Evolutionary conservation across 2,888 invertebrate species (phyloP).

Genomic region (Norana najaformis): DNA sequence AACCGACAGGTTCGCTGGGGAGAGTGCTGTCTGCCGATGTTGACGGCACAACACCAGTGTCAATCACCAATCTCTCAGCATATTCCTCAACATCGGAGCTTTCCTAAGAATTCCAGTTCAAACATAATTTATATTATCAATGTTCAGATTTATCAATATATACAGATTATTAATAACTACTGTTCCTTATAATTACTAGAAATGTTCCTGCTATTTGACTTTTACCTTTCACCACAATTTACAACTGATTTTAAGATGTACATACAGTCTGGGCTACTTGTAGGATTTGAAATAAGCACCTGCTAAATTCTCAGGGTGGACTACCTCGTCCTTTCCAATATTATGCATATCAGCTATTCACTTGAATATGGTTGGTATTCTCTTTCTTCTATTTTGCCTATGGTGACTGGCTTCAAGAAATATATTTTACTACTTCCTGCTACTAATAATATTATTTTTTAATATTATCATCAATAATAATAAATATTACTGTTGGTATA

Average conservation of each 20-base stretch:
- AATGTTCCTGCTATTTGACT: background rate
- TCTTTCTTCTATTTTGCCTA: no score
- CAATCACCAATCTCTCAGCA: conserved; percentile 22
- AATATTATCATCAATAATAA: no score
- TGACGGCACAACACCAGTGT: background rate
- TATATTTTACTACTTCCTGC: no score
- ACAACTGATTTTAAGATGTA: background rate
- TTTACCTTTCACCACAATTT: background rate
- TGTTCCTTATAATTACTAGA: background rate
- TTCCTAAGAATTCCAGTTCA: conserved; percentile 1
- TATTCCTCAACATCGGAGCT: background rate
- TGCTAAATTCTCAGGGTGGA: no score
- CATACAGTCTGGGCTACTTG: no score
- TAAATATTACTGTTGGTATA: no score
- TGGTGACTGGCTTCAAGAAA: no score
- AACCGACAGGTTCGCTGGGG: background rate
- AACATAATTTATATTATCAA: background rate
- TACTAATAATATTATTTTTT: no score
- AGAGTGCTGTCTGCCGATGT: background rate
- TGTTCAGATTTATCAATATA: background rate
- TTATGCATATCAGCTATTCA: no score
- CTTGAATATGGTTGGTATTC: no score
- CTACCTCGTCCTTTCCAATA: no score
- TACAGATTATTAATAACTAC: background rate
- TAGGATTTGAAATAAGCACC: no score